Percentiles rank a stretch among this genome's conserved stretches.
Evolutionary conservation across 2,113 vertebrate species (phyloP).

Genomic region (Uria aalge): DNA sequence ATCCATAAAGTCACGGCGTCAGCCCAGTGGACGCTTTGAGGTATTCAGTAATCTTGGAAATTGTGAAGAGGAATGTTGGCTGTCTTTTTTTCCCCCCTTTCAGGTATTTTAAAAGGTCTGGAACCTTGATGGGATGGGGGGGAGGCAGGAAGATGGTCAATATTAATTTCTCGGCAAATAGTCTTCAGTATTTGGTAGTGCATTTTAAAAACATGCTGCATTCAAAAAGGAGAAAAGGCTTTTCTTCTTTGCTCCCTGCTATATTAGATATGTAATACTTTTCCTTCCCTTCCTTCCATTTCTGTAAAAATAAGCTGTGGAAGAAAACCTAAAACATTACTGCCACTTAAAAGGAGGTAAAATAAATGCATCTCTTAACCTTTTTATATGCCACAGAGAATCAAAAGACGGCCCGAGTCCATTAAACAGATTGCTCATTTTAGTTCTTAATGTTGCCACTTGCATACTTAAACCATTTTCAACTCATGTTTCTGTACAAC

Average conservation of each 20-base stretch:
- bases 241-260: neutral
- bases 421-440: slow-evolving; percentile 22
- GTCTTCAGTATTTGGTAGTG: neutral
- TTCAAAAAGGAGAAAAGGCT: neutral
- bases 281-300: neutral
- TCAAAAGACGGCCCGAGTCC: neutral
- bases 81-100: neutral
- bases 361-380: slow-evolving; percentile 26
- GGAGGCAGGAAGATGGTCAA: neutral
- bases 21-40: neutral
- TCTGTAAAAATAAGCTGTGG: neutral
- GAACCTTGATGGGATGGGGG: neutral
- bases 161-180: neutral
- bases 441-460: slow-evolving; percentile 24
- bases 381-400: slow-evolving; percentile 3
- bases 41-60: neutral
- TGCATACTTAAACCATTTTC: slow-evolving; percentile 6
- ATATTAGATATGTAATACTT: neutral
- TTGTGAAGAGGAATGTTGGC: neutral
- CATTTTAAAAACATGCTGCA: neutral
- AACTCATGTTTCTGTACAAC: neutral
- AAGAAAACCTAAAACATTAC: neutral
- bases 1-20: neutral
- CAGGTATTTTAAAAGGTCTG: neutral
- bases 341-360: slow-evolving; percentile 9